phyloP scores from a whole-genome alignment of 1,140 invertebrate genomes.

The Hestina assimilis region DNA sequence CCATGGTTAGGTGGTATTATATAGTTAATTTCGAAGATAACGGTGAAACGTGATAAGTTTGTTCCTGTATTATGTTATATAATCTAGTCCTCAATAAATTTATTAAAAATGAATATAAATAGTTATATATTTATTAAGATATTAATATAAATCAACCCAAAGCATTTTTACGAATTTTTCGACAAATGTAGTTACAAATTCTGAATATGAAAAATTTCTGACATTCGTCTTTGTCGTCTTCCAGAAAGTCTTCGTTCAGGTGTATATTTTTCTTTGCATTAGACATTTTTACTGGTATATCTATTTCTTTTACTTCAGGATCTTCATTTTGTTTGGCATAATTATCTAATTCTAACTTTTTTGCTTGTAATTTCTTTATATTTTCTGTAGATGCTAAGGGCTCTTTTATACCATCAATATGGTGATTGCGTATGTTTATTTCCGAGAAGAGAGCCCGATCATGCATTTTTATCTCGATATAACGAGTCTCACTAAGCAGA shows the following conservation, averaged over 20 bases:
- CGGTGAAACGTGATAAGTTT: conserved; percentile 47
- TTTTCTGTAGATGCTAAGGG: conserved; percentile 58
- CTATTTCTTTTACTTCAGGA: conserved; percentile 34
- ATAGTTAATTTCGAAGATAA: conserved; percentile 66
- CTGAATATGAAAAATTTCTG: conserved; percentile 53
- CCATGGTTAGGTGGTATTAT: conserved; percentile 81
- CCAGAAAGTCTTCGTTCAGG: conserved; percentile 42
- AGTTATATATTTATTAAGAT: conserved; percentile 7
- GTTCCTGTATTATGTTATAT: conserved; percentile 39
- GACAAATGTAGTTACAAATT: conserved; percentile 61
- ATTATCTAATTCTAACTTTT: conserved; percentile 49
- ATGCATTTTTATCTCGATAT: conserved; percentile 49
- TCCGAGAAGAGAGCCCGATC: conserved; percentile 53
- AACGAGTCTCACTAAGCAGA: conserved; percentile 38
- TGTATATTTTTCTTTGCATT: conserved; percentile 60
- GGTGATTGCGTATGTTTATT: conserved; percentile 49
- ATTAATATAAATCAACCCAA: conserved; percentile 32
- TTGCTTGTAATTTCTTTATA: conserved; percentile 46
- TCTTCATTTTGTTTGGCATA: conserved; percentile 34
- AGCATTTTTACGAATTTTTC: conserved; percentile 49
- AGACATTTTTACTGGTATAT: conserved; percentile 60
- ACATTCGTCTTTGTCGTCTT: conserved; percentile 29
- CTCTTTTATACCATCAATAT: conserved; percentile 20
- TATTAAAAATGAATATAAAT: conserved; percentile 9
- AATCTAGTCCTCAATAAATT: conserved; percentile 59